Evolutionary conservation across 2,888 invertebrate genomes (phyloP).

Genomic region (Pristionchus arcanus): DNA sequence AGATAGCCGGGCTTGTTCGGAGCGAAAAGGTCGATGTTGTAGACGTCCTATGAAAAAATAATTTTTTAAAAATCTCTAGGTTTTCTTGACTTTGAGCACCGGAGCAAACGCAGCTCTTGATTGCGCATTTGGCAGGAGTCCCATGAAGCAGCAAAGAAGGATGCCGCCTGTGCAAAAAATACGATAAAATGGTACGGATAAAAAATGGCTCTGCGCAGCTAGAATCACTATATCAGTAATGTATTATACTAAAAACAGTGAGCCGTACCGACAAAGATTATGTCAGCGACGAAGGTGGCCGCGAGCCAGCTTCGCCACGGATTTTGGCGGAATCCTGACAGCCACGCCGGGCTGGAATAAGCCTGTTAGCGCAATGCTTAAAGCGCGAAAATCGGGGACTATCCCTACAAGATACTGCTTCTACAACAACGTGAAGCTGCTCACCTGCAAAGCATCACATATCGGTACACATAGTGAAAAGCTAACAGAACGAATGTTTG

Average conservation of each 20-base stretch:
- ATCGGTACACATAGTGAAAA: not conserved
- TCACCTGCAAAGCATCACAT: not conserved
- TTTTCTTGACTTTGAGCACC: not conserved
- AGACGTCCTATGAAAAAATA: not conserved
- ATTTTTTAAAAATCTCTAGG: no score
- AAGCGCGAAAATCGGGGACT: no score
- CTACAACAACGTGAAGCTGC: no score
- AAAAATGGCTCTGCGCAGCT: not conserved
- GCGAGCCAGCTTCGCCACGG: not conserved
- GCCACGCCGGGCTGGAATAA: not conserved
- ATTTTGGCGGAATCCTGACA: not conserved
- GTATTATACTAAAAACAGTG: not conserved
- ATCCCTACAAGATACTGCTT: no score
- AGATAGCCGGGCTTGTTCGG: not conserved
- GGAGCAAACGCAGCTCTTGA: not conserved
- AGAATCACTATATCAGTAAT: not conserved
- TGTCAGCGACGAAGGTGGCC: not conserved
- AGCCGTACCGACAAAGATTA: not conserved
- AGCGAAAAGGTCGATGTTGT: constrained; percentile 17
- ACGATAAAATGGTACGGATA: not conserved
- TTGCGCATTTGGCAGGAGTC: not conserved
- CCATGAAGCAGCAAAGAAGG: not conserved
- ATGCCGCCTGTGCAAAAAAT: not conserved
- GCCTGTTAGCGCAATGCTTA: not conserved
- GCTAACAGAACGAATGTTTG: not conserved